Percentiles rank a stretch among this genome's conserved stretches.
Conservation (phyloP, 2,888 invertebrate genomes). For the Drosophila paranaensis region DNA sequence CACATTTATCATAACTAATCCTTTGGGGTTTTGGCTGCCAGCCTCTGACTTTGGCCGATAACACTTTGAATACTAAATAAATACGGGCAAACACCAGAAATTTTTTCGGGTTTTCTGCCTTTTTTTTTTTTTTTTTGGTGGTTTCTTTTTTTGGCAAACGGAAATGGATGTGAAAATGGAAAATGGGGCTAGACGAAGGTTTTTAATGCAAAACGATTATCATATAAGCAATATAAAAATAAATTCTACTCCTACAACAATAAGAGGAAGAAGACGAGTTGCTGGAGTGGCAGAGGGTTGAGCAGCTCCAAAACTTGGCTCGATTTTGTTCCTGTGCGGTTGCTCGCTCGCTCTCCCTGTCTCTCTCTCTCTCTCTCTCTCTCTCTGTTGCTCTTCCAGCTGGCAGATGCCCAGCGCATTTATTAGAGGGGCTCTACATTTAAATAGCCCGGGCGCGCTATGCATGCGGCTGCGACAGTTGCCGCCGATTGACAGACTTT, state of each 20-base stretch:
- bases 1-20: conserved; percentile 80
- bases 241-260: conserved; percentile 48
- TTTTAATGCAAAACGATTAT: conserved; percentile 80
- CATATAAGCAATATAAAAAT: conserved; percentile 78
- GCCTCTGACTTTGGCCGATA: conserved; percentile 59
- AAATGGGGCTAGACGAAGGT: conserved; percentile 49
- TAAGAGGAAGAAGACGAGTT: not conserved
- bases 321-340: conserved; percentile 12
- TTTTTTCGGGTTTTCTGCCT: not conserved
- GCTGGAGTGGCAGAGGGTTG: not conserved
- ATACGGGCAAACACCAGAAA: conserved; percentile 61
- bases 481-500: conserved; percentile 62
- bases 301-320: conserved; percentile 29
- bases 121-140: conserved; percentile 8
- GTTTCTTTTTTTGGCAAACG: conserved; percentile 54
- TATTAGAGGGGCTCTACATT: conserved; percentile 47
- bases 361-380: not conserved
- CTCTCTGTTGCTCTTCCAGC: conserved; percentile 10
- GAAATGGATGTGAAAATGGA: conserved; percentile 40
- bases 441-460: conserved; percentile 42
- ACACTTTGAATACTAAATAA: conserved; percentile 81
- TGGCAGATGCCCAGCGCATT: conserved; percentile 66
- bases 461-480: conserved; percentile 46
- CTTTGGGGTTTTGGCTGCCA: conserved; percentile 78
- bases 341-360: not conserved